These are phyloP conservation scores for Channallabes apus DNA, from an alignment of 2,797 vertebrate species.

Conservation along the genomic window DNA sequence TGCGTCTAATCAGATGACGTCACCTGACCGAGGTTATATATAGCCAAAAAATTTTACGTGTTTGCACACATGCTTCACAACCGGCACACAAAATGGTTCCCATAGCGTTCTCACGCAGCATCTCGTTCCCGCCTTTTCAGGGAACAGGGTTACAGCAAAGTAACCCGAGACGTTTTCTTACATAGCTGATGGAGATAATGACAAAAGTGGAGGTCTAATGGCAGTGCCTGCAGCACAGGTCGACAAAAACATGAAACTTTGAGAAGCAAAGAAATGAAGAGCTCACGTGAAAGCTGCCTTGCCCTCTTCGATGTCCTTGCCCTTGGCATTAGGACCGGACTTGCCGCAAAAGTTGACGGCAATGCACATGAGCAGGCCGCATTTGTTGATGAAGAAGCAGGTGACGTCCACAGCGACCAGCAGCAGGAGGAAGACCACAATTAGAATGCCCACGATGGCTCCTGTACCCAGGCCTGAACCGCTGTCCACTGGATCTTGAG, in stretches of 20 bases:
- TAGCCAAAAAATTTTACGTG: no score
- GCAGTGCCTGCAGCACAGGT: neutral
- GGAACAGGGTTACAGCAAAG: no score
- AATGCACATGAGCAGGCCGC: conserved; percentile 97
- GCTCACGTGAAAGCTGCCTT: conserved; percentile 97
- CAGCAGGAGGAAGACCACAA: conserved; percentile 90
- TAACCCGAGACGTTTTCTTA: no score
- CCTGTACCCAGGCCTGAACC: conserved; percentile 86
- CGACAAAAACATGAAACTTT: neutral
- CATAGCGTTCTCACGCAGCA: no score
- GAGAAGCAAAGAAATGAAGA: neutral
- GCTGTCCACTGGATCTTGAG: conserved; percentile 71
- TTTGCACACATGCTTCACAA: no score
- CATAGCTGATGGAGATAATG: conserved; percentile 44
- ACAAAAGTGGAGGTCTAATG: conserved; percentile 23
- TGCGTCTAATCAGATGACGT: no score
- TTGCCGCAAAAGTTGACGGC: conserved; percentile 95
- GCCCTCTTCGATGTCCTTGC: conserved; percentile 96
- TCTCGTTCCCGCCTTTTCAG: no score
- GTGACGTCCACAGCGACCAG: conserved; percentile 91
- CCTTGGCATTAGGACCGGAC: conserved; percentile 87
- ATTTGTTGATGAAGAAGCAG: conserved; percentile 99
- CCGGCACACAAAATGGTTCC: no score
- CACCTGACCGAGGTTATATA: no score
- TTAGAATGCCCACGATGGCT: conserved; percentile 95